Evolutionary conservation across 1,140 invertebrate genomes (phyloP).

Genomic region (Helicoverpa zea): DNA sequence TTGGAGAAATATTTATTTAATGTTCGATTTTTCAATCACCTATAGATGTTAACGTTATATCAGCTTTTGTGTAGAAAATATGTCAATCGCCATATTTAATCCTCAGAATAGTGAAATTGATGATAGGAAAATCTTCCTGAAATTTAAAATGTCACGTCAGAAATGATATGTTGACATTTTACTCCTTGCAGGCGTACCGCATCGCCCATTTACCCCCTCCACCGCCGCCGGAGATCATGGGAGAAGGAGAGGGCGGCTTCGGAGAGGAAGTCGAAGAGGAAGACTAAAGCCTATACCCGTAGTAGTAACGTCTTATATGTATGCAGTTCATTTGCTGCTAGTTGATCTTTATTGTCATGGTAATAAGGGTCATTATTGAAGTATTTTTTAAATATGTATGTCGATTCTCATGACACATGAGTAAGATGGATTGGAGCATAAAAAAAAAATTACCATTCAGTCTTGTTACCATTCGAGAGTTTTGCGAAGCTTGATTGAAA

Average conservation of each 20-base stretch:
- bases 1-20: too few relatives aligned
- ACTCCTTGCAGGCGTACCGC: constrained; percentile 72
- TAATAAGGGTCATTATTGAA: not conserved
- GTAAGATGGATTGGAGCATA: not conserved
- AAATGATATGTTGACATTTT: not conserved
- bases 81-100: too few relatives aligned
- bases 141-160: too few relatives aligned
- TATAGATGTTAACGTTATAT: too few relatives aligned
- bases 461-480: too few relatives aligned
- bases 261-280: constrained; percentile 78
- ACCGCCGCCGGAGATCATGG: constrained; percentile 66
- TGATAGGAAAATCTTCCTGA: too few relatives aligned
- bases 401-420: not conserved
- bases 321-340: not conserved
- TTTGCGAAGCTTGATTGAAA: too few relatives aligned
- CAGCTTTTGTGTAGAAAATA: too few relatives aligned
- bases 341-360: not conserved
- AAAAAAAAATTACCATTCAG: too few relatives aligned
- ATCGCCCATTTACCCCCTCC: constrained; percentile 79
- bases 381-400: too few relatives aligned
- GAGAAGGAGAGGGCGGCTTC: constrained; percentile 68
- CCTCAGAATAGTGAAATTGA: too few relatives aligned
- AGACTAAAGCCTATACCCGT: constrained; percentile 22
- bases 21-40: too few relatives aligned
- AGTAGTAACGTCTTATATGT: not conserved